Conservation (phyloP, 2,888 invertebrate genomes). For the Trichogramma dendrolimi region DNA sequence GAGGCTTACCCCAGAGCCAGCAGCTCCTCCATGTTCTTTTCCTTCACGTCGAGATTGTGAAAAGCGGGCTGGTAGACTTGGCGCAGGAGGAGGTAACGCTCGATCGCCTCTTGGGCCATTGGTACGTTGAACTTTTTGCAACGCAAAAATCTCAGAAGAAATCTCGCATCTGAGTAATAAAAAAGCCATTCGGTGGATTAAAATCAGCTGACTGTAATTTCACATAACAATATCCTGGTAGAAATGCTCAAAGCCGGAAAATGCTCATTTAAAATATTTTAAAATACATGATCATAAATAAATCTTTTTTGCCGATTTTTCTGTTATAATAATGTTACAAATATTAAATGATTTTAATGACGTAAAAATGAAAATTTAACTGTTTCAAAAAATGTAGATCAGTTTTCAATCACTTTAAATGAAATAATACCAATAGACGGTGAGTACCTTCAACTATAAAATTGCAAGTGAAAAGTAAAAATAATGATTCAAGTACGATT, state of each 20-base stretch:
- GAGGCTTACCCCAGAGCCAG: conserved; percentile 63
- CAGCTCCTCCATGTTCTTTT: conserved; percentile 68
- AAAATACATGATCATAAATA: background rate
- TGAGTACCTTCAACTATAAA: no score
- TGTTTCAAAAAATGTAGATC: no score
- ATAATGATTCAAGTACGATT: no score
- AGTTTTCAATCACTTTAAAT: no score
- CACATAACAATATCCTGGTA: background rate
- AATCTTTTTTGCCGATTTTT: background rate
- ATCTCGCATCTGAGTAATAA: conserved; percentile 59
- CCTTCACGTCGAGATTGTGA: conserved; percentile 67
- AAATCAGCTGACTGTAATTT: background rate
- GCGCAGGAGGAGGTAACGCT: conserved; percentile 72
- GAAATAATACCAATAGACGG: no score
- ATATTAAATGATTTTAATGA: no score
- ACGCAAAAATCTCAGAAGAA: conserved; percentile 72
- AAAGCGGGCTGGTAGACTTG: conserved; percentile 74
- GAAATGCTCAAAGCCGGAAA: conserved; percentile 5
- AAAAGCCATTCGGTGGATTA: background rate
- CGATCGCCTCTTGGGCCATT: conserved; percentile 72
- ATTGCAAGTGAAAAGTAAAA: no score
- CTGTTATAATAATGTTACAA: background rate
- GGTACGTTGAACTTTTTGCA: conserved; percentile 77
- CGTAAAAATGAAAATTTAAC: no score
- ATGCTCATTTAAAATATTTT: background rate